Base-by-base conservation (phyloP, 2,113 vertebrate genomes). In the Eonycteris spelaea region DNA sequence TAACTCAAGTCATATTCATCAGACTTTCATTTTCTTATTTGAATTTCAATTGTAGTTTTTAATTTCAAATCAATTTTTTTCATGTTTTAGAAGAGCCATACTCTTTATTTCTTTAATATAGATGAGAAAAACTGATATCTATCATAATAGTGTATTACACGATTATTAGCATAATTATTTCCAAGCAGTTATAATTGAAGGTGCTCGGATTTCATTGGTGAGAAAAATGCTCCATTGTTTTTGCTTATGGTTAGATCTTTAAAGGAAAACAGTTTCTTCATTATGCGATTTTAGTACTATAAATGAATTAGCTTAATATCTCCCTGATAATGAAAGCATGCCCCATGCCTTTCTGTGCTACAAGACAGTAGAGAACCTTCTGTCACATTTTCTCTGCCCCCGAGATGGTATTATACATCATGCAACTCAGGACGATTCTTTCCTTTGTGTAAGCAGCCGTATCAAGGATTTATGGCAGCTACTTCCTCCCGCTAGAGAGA, bases 391-490 rank as follows among this genome's bases (percentile, higher is more conserved):
- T 79, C 6, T 35, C 13, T 38, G 26, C 19, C 35, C 21, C 16
- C 35, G 51, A 95, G 28, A n/a, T 77, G 5, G 19, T 53, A 11
- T 84, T 92, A 55, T 93, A 70, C 80, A 57, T 30, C 40, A 26
- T 74, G 18, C 33, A 79, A 40, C 79, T n/a, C 57, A 86, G 63
- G 80, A 84, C 38, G 79, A 79, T 78, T 43, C 26, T 77, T 97
- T 93, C 26, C 48, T 93, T 95, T 95, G 83, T 90, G 38, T 59
- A 59, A 90, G 15, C 35, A 75, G 80, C 68, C 90, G 7, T 63
- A 65, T 93, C 43, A 74, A 95, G 78, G 57, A 97, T 96, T 95
- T 95, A 96, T 87, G 51, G 11, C 19, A 74, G 11, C 30, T 55
- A 68, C 61, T 92, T 30, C 19, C 21, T 95, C 30, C 33, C 15